These are phyloP conservation scores for Phataginus tetradactyla DNA, from an alignment of 2,797 vertebrate genomes.

Conservation along the genomic window DNA sequence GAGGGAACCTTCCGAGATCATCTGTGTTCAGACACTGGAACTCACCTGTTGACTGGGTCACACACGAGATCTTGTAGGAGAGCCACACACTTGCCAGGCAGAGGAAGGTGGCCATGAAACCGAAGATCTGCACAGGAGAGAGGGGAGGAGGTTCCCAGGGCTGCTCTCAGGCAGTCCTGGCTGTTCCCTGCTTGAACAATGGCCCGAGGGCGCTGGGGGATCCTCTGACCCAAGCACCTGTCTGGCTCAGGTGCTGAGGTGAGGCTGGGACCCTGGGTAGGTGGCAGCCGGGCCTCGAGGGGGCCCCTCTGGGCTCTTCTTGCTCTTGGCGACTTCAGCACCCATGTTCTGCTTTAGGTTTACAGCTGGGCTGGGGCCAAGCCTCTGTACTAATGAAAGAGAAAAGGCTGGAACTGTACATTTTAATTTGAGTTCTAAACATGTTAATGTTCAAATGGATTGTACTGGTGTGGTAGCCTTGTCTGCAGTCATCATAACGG, in stretches of 20 bases:
- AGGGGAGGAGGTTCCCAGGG: background rate
- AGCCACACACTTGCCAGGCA: conserved; percentile 93
- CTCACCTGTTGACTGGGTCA: conserved; percentile 92
- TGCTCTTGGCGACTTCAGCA: background rate
- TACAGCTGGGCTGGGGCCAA: background rate
- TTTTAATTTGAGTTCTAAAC: background rate
- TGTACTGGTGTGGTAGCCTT: background rate
- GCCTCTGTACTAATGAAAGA: background rate
- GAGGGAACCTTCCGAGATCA: background rate
- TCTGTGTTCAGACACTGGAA: background rate
- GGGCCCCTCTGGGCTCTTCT: background rate
- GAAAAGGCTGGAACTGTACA: background rate
- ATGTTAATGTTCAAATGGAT: background rate
- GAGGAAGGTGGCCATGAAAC: conserved; percentile 94
- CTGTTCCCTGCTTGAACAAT: background rate
- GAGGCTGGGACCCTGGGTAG: background rate
- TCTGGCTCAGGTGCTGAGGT: background rate
- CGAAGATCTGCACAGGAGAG: conserved; percentile 89
- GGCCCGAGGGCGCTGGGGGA: background rate
- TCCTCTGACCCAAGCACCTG: background rate
- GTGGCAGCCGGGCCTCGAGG: background rate
- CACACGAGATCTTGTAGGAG: conserved; percentile 93
- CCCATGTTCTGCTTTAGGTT: background rate
- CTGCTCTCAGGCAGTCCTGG: background rate
- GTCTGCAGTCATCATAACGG: background rate